Percentiles rank a stretch among this genome's conserved stretches.
Evolutionary conservation across 2,113 vertebrate species (phyloP).

Genomic region (Phalacrocorax aristotelis): DNA sequence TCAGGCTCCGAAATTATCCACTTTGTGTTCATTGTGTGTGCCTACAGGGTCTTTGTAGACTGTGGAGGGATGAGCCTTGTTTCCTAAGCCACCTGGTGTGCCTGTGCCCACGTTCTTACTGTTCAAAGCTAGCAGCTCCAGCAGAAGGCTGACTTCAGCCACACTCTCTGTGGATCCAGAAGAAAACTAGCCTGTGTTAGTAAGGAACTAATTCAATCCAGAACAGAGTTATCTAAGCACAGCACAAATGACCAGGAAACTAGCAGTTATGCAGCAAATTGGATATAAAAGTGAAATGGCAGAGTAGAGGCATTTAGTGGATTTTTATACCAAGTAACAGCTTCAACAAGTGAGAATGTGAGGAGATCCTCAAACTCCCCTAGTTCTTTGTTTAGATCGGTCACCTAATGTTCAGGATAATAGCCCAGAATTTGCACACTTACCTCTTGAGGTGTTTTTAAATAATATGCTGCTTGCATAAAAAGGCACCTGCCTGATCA

Average conservation of each 20-base stretch:
- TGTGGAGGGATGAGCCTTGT: background rate
- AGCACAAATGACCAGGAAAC: background rate
- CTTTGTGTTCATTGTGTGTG: background rate
- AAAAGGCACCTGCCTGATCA: background rate
- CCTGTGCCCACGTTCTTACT: background rate
- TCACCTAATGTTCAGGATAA: background rate
- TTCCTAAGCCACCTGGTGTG: background rate
- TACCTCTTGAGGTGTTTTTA: background rate
- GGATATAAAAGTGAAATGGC: background rate
- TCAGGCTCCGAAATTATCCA: background rate
- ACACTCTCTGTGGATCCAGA: accelerated
- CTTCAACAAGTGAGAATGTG: background rate
- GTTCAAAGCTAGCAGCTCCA: background rate
- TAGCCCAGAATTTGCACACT: background rate
- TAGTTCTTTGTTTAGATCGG: background rate
- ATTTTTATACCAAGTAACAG: background rate
- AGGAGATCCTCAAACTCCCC: background rate
- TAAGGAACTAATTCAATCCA: background rate
- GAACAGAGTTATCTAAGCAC: background rate
- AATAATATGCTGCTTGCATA: background rate
- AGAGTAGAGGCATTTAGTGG: background rate
- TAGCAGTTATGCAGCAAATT: background rate
- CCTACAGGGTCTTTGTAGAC: background rate
- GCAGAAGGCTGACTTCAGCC: background rate
- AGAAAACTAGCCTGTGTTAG: background rate